Evolutionary conservation across 2,888 invertebrate species (phyloP).

Genomic region (Sesamia inferens): DNA sequence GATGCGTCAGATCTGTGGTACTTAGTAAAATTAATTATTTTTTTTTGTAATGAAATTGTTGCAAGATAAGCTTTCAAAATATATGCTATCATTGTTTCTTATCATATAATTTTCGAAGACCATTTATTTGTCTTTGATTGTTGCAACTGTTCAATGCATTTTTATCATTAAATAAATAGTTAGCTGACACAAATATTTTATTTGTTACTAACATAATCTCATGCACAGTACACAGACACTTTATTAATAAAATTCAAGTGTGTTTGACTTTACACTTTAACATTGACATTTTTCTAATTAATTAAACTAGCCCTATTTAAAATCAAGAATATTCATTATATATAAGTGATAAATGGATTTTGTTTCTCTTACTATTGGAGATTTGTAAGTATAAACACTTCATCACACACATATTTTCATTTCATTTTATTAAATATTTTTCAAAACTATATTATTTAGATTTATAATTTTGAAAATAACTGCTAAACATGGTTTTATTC

Average conservation of each 20-base stretch:
- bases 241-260: neutral
- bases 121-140: neutral
- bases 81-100: neutral
- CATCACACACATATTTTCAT: too few relatives aligned
- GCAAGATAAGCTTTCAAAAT: conserved; percentile 29
- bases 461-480: too few relatives aligned
- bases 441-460: too few relatives aligned
- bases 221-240: neutral
- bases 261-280: neutral
- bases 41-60: conserved; percentile 6
- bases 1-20: conserved; percentile 4
- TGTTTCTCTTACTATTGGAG: too few relatives aligned
- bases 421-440: too few relatives aligned
- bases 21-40: conserved; percentile 11
- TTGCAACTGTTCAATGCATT: neutral
- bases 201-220: neutral
- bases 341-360: too few relatives aligned
- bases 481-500: too few relatives aligned
- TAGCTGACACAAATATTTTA: neutral
- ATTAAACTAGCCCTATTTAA: neutral
- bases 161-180: neutral
- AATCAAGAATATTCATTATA: neutral
- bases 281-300: neutral
- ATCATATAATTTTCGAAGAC: conserved; percentile 24
- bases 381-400: too few relatives aligned